phyloP scores from a whole-genome alignment of 2,888 invertebrate species.

The Sepiola atlantica region DNA sequence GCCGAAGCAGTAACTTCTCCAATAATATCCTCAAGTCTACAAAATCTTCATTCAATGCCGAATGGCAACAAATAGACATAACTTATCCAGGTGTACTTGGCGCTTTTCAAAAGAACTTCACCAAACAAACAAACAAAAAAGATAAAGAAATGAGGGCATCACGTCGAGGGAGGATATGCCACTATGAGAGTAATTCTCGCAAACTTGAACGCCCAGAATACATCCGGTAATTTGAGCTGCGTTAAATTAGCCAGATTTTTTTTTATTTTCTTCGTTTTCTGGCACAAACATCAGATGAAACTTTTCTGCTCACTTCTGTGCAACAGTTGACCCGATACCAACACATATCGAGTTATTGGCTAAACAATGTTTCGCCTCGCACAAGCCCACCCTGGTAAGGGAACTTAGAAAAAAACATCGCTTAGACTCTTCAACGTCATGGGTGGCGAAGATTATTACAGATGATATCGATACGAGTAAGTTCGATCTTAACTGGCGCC shows the following conservation, averaged over 20 bases:
- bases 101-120: neutral
- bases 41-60: neutral
- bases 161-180: neutral
- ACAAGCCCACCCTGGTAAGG: neutral
- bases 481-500: too few species aligned
- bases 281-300: constrained; percentile 8
- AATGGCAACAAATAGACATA: neutral
- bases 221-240: constrained; percentile 18
- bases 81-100: constrained; percentile 12
- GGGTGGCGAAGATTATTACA: too few species aligned
- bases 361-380: neutral
- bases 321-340: neutral
- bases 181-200: neutral
- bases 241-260: neutral
- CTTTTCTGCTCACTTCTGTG: neutral
- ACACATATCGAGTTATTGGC: neutral
- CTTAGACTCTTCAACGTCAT: too few species aligned
- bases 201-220: neutral
- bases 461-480: too few species aligned
- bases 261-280: neutral
- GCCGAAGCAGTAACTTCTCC: neutral
- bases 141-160: neutral
- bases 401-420: neutral
- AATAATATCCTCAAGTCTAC: neutral
- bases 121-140: neutral